phyloP scores from a whole-genome alignment of 2,888 invertebrate species.

The Drosophila yooni region DNA sequence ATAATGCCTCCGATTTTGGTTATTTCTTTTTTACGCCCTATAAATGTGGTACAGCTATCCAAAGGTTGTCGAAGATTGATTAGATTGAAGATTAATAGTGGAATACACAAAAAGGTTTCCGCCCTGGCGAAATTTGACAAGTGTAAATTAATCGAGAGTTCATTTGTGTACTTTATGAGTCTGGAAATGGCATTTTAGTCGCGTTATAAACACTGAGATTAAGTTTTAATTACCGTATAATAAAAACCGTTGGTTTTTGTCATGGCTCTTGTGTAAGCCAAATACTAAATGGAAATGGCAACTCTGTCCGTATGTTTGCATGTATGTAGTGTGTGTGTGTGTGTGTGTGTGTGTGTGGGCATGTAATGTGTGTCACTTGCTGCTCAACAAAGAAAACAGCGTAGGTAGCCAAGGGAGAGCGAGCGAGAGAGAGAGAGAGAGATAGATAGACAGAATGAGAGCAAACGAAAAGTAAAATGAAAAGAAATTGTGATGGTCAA shows the following conservation, averaged over 20 bases:
- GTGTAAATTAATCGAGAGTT: neutral
- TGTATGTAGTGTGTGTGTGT: constrained; percentile 21
- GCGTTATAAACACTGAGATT: neutral
- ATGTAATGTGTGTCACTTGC: constrained; percentile 47
- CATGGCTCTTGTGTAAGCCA: constrained; percentile 54
- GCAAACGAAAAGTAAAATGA: constrained; percentile 70
- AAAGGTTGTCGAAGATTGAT: neutral
- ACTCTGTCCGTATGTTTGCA: constrained; percentile 8
- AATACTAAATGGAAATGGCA: constrained; percentile 32
- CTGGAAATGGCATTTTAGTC: neutral
- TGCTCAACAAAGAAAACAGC: constrained; percentile 21
- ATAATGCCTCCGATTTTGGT: neutral
- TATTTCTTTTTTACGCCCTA: neutral
- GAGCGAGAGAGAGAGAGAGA: constrained; percentile 19
- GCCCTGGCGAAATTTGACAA: neutral
- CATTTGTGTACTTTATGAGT: neutral
- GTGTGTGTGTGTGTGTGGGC: constrained; percentile 24
- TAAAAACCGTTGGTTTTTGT: constrained; percentile 26
- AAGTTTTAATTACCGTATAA: constrained; percentile 27
- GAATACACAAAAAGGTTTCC: neutral
- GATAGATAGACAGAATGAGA: constrained; percentile 28
- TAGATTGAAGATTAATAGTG: neutral
- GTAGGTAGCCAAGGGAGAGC: constrained; percentile 7
- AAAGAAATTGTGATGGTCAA: constrained; percentile 83
- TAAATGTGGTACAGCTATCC: neutral